Evolutionary conservation across 2,888 invertebrate species (phyloP), one percentile per base, ranked within the genome.

Genomic region (Sisyra terminalis): DNA sequence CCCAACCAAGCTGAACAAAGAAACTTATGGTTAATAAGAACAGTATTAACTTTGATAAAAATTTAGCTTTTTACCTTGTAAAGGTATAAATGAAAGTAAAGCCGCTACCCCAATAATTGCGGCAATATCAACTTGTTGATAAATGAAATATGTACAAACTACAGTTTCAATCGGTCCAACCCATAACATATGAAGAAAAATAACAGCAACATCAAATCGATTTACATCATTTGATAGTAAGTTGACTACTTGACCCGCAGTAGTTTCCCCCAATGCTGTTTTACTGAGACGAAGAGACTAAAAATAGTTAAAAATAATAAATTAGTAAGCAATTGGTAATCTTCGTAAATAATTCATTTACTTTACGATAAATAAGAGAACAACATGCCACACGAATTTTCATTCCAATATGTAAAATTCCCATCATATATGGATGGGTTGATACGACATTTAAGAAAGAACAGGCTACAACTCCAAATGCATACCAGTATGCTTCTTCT

Each of bases 151-250:
- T 2, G 84, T 78, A 44, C 86, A 76, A 48, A 85, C 73, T 41
- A 80, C 60, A 1, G 87, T 82, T 51, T 88, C 83, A 16, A 87
- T 55, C 0, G 90, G 90, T 0, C 87, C 89, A 45, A 90, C 77
- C 87, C 90, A 88, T 16, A 90, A 67, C 58, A 87, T 93, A 63
- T 94, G 93, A 5, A 90, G 64, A 58, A 93, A 86, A 49, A 88
- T 75, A 43, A 89, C 74, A 9, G 86, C 85, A 56, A 89, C 75
- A 58, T 97, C 96, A 60, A 96, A 92, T 42, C 85, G 74, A 53
- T 84, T 86, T 48, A 96, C 88, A 61, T 97, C 96, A 57, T 94
- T 97, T 1, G 94, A 90, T 45, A 97, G 66, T n/a, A 96, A 71
- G 59, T 94, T 94, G 24, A 94, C 89, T 46, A 78, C 70, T 58